A percentile compares a stretch with the other conserved stretches of the same genome.
phyloP scores from a whole-genome alignment of 2,888 invertebrate genomes.

The Leptothorax acervorum region DNA sequence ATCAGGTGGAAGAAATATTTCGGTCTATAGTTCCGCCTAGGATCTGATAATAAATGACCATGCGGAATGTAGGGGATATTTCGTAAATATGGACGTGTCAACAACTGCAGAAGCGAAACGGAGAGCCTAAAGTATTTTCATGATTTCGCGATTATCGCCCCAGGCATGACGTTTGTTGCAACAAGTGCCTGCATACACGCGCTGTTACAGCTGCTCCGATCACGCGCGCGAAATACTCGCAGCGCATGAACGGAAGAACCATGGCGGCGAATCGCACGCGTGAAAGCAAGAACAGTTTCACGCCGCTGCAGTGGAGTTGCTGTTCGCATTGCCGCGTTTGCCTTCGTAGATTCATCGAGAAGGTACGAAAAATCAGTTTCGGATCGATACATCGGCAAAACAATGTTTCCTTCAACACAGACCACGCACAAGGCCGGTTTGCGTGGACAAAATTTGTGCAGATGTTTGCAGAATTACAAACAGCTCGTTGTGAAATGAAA shows the following conservation, averaged over 20 bases:
- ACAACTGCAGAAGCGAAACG: conserved; percentile 6
- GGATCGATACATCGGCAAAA: conserved; percentile 15
- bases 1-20: neutral
- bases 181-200: conserved; percentile 26
- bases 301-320: conserved; percentile 54
- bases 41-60: neutral
- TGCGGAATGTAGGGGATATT: neutral
- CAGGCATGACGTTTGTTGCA: conserved; percentile 55
- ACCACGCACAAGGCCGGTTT: conserved; percentile 25
- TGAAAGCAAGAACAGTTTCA: conserved; percentile 75
- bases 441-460: conserved; percentile 47
- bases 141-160: conserved; percentile 25
- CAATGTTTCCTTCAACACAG: conserved; percentile 11
- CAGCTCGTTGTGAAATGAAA: conserved; percentile 48
- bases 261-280: conserved; percentile 70
- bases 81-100: neutral
- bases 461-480: conserved; percentile 50
- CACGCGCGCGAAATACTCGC: conserved; percentile 71
- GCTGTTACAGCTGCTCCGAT: conserved; percentile 61
- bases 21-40: neutral
- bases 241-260: conserved; percentile 73
- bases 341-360: neutral
- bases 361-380: neutral
- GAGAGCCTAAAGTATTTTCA: conserved; percentile 23
- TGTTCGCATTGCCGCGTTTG: neutral